phyloP scores from a whole-genome alignment of 1,140 invertebrate genomes.

The Heliconius nattereri region DNA sequence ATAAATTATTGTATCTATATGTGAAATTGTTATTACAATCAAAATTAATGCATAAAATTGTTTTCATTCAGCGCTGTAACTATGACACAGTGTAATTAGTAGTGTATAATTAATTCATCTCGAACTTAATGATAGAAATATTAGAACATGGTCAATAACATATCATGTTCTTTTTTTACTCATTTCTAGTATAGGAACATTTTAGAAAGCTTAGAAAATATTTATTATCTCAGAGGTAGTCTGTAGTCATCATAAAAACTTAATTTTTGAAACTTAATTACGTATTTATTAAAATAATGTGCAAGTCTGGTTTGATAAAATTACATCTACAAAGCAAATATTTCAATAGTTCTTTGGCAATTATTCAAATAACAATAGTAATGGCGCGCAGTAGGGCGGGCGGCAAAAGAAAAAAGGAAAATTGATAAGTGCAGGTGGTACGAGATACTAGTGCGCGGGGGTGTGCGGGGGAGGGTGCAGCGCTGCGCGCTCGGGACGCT shows the following conservation, averaged over 20 bases:
- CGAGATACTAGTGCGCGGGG: slow-evolving; percentile 30
- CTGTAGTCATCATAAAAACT: background rate
- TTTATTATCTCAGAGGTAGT: background rate
- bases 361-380: background rate
- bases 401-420: slow-evolving; percentile 54
- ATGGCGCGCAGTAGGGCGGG: slow-evolving; percentile 46
- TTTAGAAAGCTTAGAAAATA: background rate
- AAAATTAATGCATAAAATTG: background rate
- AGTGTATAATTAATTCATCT: background rate
- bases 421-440: slow-evolving; percentile 26
- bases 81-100: background rate
- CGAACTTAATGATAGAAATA: background rate
- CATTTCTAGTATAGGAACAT: background rate
- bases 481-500: slow-evolving; percentile 39
- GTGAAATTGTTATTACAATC: background rate
- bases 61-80: background rate
- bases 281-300: background rate
- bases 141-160: background rate
- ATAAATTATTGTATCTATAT: no score
- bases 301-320: background rate
- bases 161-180: background rate
- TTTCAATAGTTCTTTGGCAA: background rate
- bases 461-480: slow-evolving; percentile 42
- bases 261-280: no score
- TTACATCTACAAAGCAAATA: background rate